Base-by-base conservation (phyloP, 2,797 vertebrate genomes). In the Petrocephalus schoutedeni region DNA sequence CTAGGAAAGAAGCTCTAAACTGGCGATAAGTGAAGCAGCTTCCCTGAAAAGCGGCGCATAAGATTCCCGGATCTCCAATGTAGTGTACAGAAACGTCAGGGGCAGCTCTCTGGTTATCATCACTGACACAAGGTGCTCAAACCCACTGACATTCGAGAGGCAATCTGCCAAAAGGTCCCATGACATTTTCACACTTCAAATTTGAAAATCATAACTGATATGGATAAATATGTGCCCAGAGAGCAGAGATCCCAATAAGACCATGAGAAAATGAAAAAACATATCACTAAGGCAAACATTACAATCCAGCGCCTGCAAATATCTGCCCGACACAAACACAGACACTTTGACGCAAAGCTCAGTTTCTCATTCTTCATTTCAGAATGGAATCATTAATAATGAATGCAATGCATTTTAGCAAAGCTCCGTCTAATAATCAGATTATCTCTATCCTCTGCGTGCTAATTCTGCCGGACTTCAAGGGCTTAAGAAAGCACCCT, bases 391-490 rank as follows among this genome's bases (percentile, higher is more conserved):
- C 94, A 95, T 95, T 95, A 95, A 94, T 94, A 94, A 94, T 91
- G 93, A 94, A 95, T 95, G 95, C 94, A 94, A 94, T 94, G 93
- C 92, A 92, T 94, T 95, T 95, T 95, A 95, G 93, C 92, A 90
- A 95, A 94, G 93, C 94, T 93, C 94, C 89, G 74, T 88, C 89
- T 74, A 88, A 87, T 95, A 95, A 95, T 94, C 95, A 93, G 93
- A 93, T 96, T 95, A 96, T 90, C 71, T 4, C 89, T 91, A 95
- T 92, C 94, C 93, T 95, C 92, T 96, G 95, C 94, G 91, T 96
- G 95, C 94, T 95, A 95, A 95, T 95, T 94, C 94, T 95, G 92
- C 93, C 93, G 94, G 94, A 95, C 95, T 95, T 96, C 94, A 96
- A 95, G 94, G 94, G 91, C 94, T 87, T 87, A 87, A 85, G 86